A percentile compares a stretch with the other conserved stretches of the same genome.
phyloP scores from a whole-genome alignment of 2,113 vertebrate species.

The Arvicanthis niloticus region DNA sequence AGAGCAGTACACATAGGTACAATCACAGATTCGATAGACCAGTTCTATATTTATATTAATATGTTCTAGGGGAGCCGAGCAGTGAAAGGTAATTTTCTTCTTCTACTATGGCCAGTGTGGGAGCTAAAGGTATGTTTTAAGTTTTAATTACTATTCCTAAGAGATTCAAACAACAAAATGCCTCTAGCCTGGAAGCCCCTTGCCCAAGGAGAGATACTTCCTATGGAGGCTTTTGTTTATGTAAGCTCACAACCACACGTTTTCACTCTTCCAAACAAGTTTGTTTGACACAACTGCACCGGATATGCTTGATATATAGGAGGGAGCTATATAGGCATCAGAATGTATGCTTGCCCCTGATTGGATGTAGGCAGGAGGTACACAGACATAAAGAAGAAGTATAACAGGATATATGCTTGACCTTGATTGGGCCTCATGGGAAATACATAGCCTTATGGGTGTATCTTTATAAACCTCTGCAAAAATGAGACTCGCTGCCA shows the following conservation, averaged over 20 bases:
- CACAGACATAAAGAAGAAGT: not conserved
- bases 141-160: not conserved
- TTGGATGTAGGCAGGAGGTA: not conserved
- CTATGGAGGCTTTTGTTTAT: not conserved
- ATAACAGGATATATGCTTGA: not conserved
- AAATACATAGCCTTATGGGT: not conserved
- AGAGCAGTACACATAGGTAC: not conserved
- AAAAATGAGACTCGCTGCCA: not conserved
- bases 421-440: not conserved
- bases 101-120: not conserved
- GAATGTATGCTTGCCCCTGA: not conserved
- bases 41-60: conserved; percentile 23
- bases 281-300: not conserved
- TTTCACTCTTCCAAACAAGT: not conserved
- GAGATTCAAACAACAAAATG: not conserved
- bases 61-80: not conserved
- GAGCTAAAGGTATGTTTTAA: not conserved
- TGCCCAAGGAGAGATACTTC: not conserved
- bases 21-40: not conserved
- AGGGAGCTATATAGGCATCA: not conserved
- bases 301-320: not conserved
- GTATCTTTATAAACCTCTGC: not conserved
- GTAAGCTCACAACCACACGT: not conserved
- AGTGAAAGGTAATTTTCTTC: not conserved
- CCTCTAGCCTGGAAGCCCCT: not conserved